phyloP scores from a whole-genome alignment of 2,113 vertebrate genomes.

The Chaetorhynchus papuensis region DNA sequence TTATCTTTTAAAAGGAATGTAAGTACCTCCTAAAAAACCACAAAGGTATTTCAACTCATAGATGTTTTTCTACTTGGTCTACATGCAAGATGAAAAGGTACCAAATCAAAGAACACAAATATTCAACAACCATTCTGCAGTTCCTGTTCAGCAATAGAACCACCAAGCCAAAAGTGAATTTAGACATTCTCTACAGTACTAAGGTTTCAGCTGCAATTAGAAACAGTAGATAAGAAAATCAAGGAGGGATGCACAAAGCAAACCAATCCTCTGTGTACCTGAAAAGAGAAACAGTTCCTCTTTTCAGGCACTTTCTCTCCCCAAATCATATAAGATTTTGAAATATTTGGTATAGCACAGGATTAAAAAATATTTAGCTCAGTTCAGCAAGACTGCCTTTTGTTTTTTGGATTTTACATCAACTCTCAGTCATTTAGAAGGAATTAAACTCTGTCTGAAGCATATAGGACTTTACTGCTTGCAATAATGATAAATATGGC shows the following conservation, averaged over 20 bases:
- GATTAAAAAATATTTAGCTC: neutral
- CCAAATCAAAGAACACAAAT: neutral
- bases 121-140: neutral
- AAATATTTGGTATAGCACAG: neutral
- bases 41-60: neutral
- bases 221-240: neutral
- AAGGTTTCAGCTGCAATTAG: neutral
- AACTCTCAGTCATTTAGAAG: neutral
- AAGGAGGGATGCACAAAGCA: neutral
- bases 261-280: neutral
- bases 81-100: neutral
- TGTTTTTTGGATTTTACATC: neutral
- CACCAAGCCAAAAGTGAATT: neutral
- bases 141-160: neutral
- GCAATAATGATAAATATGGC: neutral
- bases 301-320: neutral
- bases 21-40: neutral
- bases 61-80: neutral
- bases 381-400: neutral
- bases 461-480: neutral
- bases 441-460: neutral
- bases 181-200: neutral
- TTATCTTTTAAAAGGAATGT: neutral
- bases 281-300: neutral
- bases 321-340: neutral